phyloP scores from a whole-genome alignment of 2,888 invertebrate species.

The Aphidius colemani region DNA sequence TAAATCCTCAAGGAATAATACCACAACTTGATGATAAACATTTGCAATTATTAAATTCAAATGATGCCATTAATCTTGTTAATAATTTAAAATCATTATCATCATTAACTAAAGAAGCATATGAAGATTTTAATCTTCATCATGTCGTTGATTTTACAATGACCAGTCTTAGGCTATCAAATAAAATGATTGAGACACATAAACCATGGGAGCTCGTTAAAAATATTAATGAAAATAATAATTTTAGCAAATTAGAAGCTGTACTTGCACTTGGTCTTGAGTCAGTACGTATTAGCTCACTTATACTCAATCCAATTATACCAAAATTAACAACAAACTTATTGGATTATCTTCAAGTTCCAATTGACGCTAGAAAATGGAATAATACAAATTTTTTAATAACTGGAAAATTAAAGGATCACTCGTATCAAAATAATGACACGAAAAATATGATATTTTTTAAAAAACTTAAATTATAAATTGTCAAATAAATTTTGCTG shows the following conservation, averaged over 20 bases:
- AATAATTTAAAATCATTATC: constrained; percentile 61
- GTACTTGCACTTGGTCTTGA: constrained; percentile 86
- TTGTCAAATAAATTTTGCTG: not conserved
- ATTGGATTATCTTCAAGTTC: constrained; percentile 71
- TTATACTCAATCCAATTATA: constrained; percentile 84
- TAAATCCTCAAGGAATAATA: constrained; percentile 81
- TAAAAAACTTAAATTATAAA: constrained; percentile 9
- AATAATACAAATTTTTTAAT: constrained; percentile 53
- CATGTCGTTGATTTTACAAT: constrained; percentile 80
- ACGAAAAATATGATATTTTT: constrained; percentile 16
- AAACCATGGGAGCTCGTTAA: constrained; percentile 89
- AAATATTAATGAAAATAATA: constrained; percentile 46
- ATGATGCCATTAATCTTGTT: constrained; percentile 64
- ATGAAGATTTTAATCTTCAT: constrained; percentile 79
- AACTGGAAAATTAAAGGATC: constrained; percentile 9
- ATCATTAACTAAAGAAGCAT: constrained; percentile 72
- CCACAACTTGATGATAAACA: constrained; percentile 66
- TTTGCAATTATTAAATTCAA: constrained; percentile 56
- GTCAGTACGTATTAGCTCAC: constrained; percentile 76
- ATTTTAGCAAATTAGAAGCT: constrained; percentile 68
- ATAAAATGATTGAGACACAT: constrained; percentile 82
- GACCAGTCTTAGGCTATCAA: constrained; percentile 75
- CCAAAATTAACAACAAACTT: constrained; percentile 74
- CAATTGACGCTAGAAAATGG: constrained; percentile 62
- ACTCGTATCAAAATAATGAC: not conserved